Conservation (phyloP, 2,113 vertebrate genomes). For the Stomatorhinus ivindoensis region DNA sequence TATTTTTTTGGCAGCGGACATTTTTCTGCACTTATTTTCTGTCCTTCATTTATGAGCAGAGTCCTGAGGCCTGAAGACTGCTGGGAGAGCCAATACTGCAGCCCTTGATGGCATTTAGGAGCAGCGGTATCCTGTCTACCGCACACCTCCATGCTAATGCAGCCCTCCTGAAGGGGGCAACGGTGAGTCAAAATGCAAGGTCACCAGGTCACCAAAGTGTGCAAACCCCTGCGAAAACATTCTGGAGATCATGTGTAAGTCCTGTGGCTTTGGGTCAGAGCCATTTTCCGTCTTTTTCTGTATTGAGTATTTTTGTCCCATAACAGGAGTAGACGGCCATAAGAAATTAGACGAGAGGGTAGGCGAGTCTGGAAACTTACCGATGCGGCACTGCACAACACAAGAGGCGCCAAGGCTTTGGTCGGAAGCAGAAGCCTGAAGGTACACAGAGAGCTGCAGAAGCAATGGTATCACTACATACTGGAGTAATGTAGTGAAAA, state of each 20-base stretch:
- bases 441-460: neutral
- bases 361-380: neutral
- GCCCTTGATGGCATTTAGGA: conserved; percentile 32
- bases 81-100: conserved; percentile 49
- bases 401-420: neutral
- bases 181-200: neutral
- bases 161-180: neutral
- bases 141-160: neutral
- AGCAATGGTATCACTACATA: neutral
- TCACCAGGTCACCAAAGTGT: neutral
- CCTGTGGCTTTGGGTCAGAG: neutral
- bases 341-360: neutral
- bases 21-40: conserved; percentile 64
- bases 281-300: neutral
- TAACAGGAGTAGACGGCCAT: neutral
- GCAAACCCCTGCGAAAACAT: neutral
- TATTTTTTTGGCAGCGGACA: conserved; percentile 48
- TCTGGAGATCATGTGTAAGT: neutral
- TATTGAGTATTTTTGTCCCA: neutral
- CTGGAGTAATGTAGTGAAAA: neutral
- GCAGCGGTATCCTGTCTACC: neutral
- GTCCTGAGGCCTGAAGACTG: conserved; percentile 40
- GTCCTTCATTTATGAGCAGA: conserved; percentile 65
- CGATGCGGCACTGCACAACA: neutral
- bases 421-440: neutral